Evolutionary conservation across 1,140 invertebrate genomes (phyloP).

Genomic region (Bicyclus anynana): DNA sequence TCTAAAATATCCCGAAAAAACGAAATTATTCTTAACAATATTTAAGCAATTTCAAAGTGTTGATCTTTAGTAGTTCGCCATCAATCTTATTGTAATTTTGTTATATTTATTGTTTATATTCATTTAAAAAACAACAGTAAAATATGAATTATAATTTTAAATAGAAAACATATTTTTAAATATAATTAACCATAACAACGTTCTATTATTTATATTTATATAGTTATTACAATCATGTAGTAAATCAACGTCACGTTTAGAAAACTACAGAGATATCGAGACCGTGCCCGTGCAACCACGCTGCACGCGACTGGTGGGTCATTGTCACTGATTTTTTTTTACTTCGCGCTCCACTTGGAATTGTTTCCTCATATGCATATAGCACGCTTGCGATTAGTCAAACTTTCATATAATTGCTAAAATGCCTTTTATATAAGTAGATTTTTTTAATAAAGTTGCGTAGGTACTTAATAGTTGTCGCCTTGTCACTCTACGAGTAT

Average conservation of each 20-base stretch:
- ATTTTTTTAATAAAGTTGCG: neutral
- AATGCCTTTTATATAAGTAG: conserved; percentile 8
- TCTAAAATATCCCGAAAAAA: neutral
- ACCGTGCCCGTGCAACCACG: conserved; percentile 12
- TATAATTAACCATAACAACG: no score
- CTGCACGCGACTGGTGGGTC: conserved; percentile 43
- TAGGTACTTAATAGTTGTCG: neutral
- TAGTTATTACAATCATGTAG: no score
- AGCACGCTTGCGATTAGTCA: conserved; percentile 18
- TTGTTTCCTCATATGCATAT: conserved; percentile 32
- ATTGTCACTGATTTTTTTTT: conserved; percentile 39
- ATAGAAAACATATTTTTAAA: no score
- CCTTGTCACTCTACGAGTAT: neutral
- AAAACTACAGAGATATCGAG: conserved; percentile 42
- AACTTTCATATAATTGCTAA: conserved; percentile 9
- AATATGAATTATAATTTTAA: no score
- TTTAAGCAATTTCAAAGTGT: no score
- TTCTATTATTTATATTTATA: no score
- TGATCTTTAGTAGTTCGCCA: no score
- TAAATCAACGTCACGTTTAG: conserved; percentile 13
- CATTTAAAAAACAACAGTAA: no score
- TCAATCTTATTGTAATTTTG: no score
- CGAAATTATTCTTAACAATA: no score
- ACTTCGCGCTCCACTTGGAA: conserved; percentile 39
- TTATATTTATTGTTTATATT: no score